phyloP scores from a whole-genome alignment of 2,888 invertebrate species.

The Metellina segmentata region DNA sequence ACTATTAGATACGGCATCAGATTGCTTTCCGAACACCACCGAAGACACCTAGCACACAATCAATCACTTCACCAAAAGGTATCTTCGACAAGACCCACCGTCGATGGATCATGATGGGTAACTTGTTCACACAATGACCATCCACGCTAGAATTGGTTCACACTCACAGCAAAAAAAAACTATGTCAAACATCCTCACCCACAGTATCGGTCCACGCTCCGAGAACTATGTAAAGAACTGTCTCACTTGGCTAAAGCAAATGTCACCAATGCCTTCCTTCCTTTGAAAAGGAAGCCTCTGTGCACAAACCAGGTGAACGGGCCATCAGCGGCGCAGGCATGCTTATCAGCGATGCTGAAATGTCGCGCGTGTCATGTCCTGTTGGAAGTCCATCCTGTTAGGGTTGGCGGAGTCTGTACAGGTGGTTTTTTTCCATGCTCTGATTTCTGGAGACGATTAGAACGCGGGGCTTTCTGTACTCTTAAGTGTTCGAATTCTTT shows the following conservation, averaged over 20 bases:
- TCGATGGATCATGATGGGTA: background rate
- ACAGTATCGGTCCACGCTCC: background rate
- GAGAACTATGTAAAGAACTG: slow-evolving; percentile 16
- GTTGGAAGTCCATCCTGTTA: slow-evolving; percentile 51
- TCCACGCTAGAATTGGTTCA: background rate
- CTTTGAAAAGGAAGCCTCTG: slow-evolving; percentile 27
- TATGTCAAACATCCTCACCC: background rate
- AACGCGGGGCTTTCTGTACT: background rate
- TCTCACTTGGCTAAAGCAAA: slow-evolving; percentile 1
- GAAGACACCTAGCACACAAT: too few species aligned
- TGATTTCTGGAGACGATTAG: slow-evolving; percentile 46
- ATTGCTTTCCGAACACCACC: too few species aligned
- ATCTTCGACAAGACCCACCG: background rate
- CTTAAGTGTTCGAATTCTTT: background rate
- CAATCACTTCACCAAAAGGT: too few species aligned
- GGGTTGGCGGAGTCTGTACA: slow-evolving; percentile 19
- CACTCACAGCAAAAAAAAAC: background rate
- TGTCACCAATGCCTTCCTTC: slow-evolving; percentile 12
- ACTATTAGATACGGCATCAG: too few species aligned
- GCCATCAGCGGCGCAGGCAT: slow-evolving; percentile 28
- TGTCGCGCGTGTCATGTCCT: slow-evolving; percentile 53
- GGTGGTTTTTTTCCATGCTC: slow-evolving; percentile 30
- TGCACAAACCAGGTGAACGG: slow-evolving; percentile 19
- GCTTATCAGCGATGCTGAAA: slow-evolving; percentile 10
- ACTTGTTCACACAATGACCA: background rate